A percentile compares a stretch with the other conserved stretches of the same genome.
phyloP scores from a whole-genome alignment of 2,797 vertebrate species.

The Sitta carolinensis region DNA sequence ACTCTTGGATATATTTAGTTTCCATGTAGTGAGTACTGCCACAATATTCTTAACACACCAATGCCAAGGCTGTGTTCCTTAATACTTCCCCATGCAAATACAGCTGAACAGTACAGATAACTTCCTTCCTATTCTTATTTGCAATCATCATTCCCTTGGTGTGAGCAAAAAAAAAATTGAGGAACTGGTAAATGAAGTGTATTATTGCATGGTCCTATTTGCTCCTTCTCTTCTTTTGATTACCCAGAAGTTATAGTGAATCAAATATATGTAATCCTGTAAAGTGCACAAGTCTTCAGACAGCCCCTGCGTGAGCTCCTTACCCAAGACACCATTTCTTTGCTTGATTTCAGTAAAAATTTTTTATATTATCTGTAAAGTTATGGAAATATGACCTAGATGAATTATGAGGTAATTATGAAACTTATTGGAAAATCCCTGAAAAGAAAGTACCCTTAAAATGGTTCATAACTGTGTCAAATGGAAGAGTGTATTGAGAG shows the following conservation, averaged over 20 bases:
- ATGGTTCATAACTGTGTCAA: not conserved
- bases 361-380: not conserved
- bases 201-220: not conserved
- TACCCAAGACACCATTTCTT: not conserved
- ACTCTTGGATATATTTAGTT: not conserved
- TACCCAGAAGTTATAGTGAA: not conserved
- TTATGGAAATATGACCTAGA: not conserved
- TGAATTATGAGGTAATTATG: not conserved
- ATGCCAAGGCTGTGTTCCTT: not conserved
- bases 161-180: not conserved
- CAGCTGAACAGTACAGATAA: not conserved
- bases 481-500: not conserved
- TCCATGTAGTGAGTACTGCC: not conserved
- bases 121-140: not conserved
- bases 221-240: not conserved
- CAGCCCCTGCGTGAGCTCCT: not conserved
- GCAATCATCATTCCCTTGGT: not conserved
- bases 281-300: not conserved
- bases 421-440: not conserved
- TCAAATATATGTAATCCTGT: not conserved
- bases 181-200: not conserved
- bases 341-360: not conserved
- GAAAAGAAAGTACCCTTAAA: not conserved
- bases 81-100: not conserved
- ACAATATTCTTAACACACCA: not conserved